phyloP scores from a whole-genome alignment of 2,888 invertebrate species.

The Drosophila melanosoma region DNA sequence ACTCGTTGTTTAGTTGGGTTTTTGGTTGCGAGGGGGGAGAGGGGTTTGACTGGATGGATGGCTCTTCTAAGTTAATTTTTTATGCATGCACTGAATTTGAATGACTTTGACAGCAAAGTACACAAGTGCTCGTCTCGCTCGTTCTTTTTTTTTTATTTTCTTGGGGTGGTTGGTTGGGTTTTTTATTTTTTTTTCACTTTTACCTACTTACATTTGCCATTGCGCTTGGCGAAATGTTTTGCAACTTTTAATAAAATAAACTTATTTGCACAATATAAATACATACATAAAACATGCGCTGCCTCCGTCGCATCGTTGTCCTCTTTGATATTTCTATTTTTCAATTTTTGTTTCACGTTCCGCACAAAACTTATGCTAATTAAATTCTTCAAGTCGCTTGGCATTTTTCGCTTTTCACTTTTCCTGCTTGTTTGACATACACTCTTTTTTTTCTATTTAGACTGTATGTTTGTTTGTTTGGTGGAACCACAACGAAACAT shows the following conservation, averaged over 20 bases:
- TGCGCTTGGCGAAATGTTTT: slow-evolving; percentile 64
- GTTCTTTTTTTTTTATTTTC: slow-evolving; percentile 29
- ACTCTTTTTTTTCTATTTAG: not conserved
- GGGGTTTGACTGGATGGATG: slow-evolving; percentile 15
- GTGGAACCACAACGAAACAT: slow-evolving; percentile 39
- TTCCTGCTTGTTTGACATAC: slow-evolving; percentile 16
- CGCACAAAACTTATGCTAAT: slow-evolving; percentile 66
- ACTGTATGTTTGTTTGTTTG: not conserved
- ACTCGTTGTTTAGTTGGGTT: slow-evolving; percentile 42
- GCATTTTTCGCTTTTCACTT: slow-evolving; percentile 44
- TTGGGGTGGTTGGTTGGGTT: not conserved
- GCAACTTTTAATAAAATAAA: slow-evolving; percentile 75
- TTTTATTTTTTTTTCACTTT: slow-evolving; percentile 28
- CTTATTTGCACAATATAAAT: slow-evolving; percentile 68
- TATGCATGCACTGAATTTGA: slow-evolving; percentile 75
- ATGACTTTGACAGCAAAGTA: slow-evolving; percentile 69
- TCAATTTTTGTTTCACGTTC: slow-evolving; percentile 62
- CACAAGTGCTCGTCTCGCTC: slow-evolving; percentile 52
- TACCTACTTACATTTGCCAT: slow-evolving; percentile 58
- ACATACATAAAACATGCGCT: slow-evolving; percentile 66
- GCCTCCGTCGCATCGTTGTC: slow-evolving; percentile 3
- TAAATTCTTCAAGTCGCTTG: slow-evolving; percentile 61
- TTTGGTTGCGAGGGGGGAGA: not conserved
- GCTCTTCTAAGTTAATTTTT: slow-evolving; percentile 65
- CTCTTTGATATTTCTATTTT: slow-evolving; percentile 71